Conservation (phyloP, 2,113 vertebrate species). For the Dipodomys stephensi region DNA sequence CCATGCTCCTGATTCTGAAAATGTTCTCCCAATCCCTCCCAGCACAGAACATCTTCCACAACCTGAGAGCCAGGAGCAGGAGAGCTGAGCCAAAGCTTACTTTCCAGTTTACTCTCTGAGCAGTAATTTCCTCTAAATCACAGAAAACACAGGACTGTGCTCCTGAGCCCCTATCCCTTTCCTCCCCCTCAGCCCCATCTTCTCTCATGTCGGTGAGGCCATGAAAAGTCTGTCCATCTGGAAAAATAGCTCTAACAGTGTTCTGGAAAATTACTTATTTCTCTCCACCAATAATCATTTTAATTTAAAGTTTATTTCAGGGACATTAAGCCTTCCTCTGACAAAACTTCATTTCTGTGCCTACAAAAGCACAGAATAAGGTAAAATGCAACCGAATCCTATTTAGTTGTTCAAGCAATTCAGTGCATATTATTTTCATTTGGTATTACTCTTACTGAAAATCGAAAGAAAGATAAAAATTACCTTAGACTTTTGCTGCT, state of each 20-base stretch:
- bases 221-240: not conserved
- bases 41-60: not conserved
- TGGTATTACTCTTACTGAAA: constrained; percentile 39
- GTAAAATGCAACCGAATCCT: constrained; percentile 10
- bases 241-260: constrained; percentile 1
- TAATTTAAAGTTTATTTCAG: constrained; percentile 48
- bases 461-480: constrained; percentile 53
- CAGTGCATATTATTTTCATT: constrained; percentile 23
- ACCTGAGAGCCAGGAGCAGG: not conserved
- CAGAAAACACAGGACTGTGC: not conserved
- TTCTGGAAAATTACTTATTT: constrained; percentile 51
- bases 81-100: not conserved
- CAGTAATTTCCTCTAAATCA: constrained; percentile 11
- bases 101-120: not conserved
- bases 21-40: not conserved
- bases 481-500: constrained; percentile 66
- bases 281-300: not conserved
- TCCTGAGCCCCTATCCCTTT: not conserved
- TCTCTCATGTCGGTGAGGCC: not conserved
- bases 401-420: not conserved
- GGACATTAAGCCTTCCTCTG: not conserved
- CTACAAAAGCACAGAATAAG: not conserved
- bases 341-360: not conserved
- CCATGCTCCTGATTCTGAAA: not conserved
- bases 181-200: not conserved